Base-by-base conservation (phyloP, 2,888 invertebrate genomes). In the Cantharis rufa region DNA sequence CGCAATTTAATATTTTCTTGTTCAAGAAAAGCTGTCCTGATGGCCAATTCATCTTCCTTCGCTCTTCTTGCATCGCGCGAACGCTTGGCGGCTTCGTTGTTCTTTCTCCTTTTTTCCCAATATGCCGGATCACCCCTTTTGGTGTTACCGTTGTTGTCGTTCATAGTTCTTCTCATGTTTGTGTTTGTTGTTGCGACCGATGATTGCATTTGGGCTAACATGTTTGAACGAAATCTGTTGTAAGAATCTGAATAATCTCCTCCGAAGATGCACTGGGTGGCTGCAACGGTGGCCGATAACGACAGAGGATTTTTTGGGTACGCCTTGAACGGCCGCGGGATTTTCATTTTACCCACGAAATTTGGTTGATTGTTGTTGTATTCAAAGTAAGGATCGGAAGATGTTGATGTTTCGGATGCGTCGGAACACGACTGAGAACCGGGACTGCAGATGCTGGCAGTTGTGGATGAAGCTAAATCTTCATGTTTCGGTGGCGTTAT, bases 51-150 rank as follows among this genome's bases (percentile, higher is more conserved):
- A 81, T 98, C 96, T 86, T 98, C 98, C 83, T 98, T 95, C 64
- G 95, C 92, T 82, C 97, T 91, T 76, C 98, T 90, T 0, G 96
- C 93, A 84, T 98, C 98, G 3, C 98, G 90, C 0, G 97, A 98
- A 82, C 97, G 91, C 88, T 98, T 98, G 0, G 98, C 98, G 0
- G 98, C 98, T 80, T 94, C 95, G 86, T 98, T 98, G 87, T 98
- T 98, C 85, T 96, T 96, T 80, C 95, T 92, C 10, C 98, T 89
- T 74, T 97, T 92, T 83, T 96, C 97, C 89, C 94, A 94, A 86
- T 98, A 98, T 0, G 94, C 92, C 3, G 94, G 94, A 85, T 97
- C 96, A 74, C 80, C 80, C 66, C 78, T 84, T 70, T 84, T 81
- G n/a, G 78, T 24, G 69, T 83, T 82, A 70, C 80, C 75, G 13